Percentiles rank a stretch among this genome's conserved stretches.
Evolutionary conservation across 2,888 invertebrate genomes (phyloP).

Genomic region (Eristalis intricaria): DNA sequence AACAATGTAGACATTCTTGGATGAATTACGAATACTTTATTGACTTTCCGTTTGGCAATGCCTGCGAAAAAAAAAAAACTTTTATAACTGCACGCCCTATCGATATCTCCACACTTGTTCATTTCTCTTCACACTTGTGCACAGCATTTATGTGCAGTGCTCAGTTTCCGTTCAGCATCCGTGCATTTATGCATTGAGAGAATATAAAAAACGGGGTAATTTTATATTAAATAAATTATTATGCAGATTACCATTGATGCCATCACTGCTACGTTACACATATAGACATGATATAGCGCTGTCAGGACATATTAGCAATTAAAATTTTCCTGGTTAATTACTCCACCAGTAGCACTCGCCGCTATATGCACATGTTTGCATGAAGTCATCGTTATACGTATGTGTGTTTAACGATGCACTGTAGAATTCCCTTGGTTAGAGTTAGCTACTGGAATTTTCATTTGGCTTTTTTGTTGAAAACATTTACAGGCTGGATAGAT

Average conservation of each 20-base stretch:
- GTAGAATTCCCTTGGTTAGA: constrained; percentile 17
- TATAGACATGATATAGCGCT: constrained; percentile 42
- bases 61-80: neutral
- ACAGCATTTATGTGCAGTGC: constrained; percentile 58
- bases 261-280: constrained; percentile 28
- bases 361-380: neutral
- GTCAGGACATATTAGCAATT: constrained; percentile 81
- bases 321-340: constrained; percentile 81
- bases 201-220: constrained; percentile 60
- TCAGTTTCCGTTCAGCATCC: constrained; percentile 63
- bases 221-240: constrained; percentile 69
- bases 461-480: constrained; percentile 34
- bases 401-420: constrained; percentile 13
- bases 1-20: too few species aligned
- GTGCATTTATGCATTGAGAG: constrained; percentile 40
- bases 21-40: too few species aligned
- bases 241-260: constrained; percentile 65
- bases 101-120: neutral
- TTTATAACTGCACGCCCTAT: neutral
- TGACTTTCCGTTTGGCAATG: constrained; percentile 24
- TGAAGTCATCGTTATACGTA: neutral
- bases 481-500: constrained; percentile 44
- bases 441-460: constrained; percentile 42
- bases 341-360: constrained; percentile 71
- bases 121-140: constrained; percentile 20